Evolutionary conservation across 1,140 invertebrate species (phyloP).

Genomic region (Pollicipes pollicipes): DNA sequence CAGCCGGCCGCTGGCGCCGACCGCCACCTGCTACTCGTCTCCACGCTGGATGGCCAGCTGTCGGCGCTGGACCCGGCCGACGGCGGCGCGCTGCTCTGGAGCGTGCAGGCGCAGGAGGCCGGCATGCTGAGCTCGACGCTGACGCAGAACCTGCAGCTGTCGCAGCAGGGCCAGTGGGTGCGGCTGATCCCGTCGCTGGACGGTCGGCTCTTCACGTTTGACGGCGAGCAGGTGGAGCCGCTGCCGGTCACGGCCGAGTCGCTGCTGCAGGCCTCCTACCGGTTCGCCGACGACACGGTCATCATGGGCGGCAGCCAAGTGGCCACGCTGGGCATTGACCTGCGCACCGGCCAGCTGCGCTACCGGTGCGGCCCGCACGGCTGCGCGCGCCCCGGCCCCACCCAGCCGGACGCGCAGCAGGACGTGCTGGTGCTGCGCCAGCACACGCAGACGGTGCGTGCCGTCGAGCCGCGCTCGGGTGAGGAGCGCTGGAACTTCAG

Average conservation of each 20-base stretch:
- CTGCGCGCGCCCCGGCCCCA: slow-evolving; percentile 30
- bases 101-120: slow-evolving; percentile 49
- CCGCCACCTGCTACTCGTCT: slow-evolving; percentile 42
- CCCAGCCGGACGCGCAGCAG: slow-evolving; percentile 23
- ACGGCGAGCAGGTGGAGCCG: slow-evolving; percentile 68
- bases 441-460: slow-evolving; percentile 66
- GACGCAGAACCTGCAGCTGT: slow-evolving; percentile 38
- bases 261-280: slow-evolving; percentile 57
- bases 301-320: slow-evolving; percentile 47
- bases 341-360: slow-evolving; percentile 49
- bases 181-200: slow-evolving; percentile 76
- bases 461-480: slow-evolving; percentile 62
- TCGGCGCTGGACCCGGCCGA: slow-evolving; percentile 45
- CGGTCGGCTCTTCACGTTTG: slow-evolving; percentile 75
- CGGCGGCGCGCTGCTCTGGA: slow-evolving; percentile 15
- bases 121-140: slow-evolving; percentile 5
- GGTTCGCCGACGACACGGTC: slow-evolving; percentile 59
- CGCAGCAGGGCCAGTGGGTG: slow-evolving; percentile 64
- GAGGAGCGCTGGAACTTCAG: slow-evolving; percentile 89
- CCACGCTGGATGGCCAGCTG: slow-evolving; percentile 68
- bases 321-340: slow-evolving; percentile 37
- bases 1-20: not conserved
- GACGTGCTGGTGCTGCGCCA: slow-evolving; percentile 60
- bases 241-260: slow-evolving; percentile 68
- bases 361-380: slow-evolving; percentile 57